Evolutionary conservation across 2,888 invertebrate genomes (phyloP).

Genomic region (Caenorhabditis wallacei): DNA sequence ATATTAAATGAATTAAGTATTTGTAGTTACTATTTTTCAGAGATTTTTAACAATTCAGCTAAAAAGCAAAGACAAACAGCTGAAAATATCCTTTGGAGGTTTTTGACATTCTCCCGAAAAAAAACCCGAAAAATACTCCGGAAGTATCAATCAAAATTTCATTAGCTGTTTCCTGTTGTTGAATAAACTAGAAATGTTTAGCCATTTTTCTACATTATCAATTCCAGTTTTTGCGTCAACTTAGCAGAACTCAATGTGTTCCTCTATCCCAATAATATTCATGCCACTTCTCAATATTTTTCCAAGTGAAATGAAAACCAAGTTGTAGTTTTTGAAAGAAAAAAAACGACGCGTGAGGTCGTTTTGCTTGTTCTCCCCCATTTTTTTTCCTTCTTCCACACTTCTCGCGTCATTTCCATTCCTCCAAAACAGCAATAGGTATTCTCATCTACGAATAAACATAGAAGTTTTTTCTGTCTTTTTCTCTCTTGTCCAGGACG

Average conservation of each 20-base stretch:
- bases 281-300: neutral
- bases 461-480: conserved; percentile 2
- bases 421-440: conserved; percentile 42
- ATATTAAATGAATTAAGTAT: too few species aligned
- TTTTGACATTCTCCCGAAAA: too few species aligned
- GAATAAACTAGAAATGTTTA: neutral
- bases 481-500: conserved; percentile 2
- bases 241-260: too few species aligned
- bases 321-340: conserved; percentile 42
- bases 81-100: neutral
- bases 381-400: conserved; percentile 4
- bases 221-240: too few species aligned
- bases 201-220: neutral
- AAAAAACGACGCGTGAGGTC: conserved; percentile 49
- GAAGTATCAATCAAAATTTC: conserved; percentile 6
- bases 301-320: conserved; percentile 18
- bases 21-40: too few species aligned
- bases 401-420: conserved; percentile 40
- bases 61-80: too few species aligned
- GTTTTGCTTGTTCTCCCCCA: conserved; percentile 32
- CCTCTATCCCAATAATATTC: too few species aligned
- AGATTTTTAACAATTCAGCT: too few species aligned
- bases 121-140: neutral
- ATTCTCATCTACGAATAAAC: conserved; percentile 41
- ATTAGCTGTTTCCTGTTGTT: neutral